Base-by-base conservation (phyloP, 2,797 vertebrate genomes). In the Gorsachius magnificus region DNA sequence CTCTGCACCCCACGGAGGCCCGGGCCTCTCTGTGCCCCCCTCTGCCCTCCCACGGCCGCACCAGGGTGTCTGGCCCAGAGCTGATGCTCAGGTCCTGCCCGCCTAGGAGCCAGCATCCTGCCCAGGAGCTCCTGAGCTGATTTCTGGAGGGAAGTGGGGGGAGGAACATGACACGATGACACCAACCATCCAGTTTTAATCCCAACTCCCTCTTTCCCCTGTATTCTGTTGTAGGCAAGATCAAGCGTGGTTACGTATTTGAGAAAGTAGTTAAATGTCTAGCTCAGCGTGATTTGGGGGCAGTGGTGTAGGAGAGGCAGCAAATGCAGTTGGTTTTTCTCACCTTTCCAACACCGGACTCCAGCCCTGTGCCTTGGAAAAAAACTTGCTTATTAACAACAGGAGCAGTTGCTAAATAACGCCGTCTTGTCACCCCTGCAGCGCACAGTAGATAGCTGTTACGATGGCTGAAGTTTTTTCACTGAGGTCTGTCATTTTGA, bases 401-500 rank as follows among this genome's bases (percentile, higher is more conserved):
- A 38, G 77, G 66, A 94, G 80, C 69, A 71, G 85, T 94, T 90
- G 84, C 91, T 90, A 91, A 83, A 96, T 76, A 89, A 83, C 24
- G 4, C 50, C 9, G 54, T 78, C 93, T 87, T 95, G 89, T 86
- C 97, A 91, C 36, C 85, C 96, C 94, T 82, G 50, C 83, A 48
- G 93, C 4, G 29, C 83, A 13, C 93, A 38, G 89, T 3, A 56
- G 81, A 76, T 87, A 91, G 84, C 94, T 96, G 91, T 76, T 86
- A 57, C 0, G 72, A 41, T 84, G 91, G 91, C 95, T 95, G 81
- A 71, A 97, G 83, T 77, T 92, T 90, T 91, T 89, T 88, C 74
- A 58, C 93, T 91, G 91, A 97, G 94, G 79, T 80, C 63, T 93
- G 87, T 70, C 83, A 69, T 93, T 94, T 90, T 89, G 95, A 89